phyloP scores from a whole-genome alignment of 2,888 invertebrate species.

The Microctonus brassicae region DNA sequence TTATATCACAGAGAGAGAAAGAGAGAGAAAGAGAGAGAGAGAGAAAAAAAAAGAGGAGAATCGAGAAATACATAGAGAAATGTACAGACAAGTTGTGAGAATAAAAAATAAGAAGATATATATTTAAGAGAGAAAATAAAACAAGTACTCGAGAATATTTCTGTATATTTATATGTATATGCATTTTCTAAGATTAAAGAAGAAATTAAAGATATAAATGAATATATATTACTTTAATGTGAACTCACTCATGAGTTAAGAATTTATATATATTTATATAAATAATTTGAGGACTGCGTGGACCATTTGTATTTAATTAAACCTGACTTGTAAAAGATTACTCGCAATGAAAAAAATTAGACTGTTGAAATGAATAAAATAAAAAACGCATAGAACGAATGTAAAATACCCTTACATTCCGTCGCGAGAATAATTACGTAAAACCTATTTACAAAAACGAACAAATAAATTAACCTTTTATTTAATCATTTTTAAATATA shows the following conservation, averaged over 20 bases:
- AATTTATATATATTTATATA: conserved; percentile 17
- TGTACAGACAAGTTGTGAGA: conserved; percentile 29
- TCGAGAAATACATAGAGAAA: conserved; percentile 25
- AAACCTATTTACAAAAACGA: too few relatives aligned
- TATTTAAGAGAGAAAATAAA: conserved; percentile 43
- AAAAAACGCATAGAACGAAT: too few relatives aligned
- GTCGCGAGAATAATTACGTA: background rate
- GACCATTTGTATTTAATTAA: conserved; percentile 60
- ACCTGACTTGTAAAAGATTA: conserved; percentile 24
- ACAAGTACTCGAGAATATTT: conserved; percentile 40
- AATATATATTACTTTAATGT: background rate
- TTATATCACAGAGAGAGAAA: conserved; percentile 35
- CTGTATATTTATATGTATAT: conserved; percentile 12
- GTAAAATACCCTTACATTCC: too few relatives aligned
- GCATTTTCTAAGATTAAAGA: conserved; percentile 13
- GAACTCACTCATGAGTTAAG: background rate
- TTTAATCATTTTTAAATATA: background rate
- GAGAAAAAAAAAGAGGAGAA: conserved; percentile 39
- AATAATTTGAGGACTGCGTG: conserved; percentile 62
- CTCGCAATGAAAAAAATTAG: background rate
- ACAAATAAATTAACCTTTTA: too few relatives aligned
- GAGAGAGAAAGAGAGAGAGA: conserved; percentile 32
- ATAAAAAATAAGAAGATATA: conserved; percentile 42
- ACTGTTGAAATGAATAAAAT: too few relatives aligned
- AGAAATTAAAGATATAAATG: conserved; percentile 4